A percentile compares a stretch with the other conserved stretches of the same genome.
These are phyloP conservation scores for Macrophya annulata DNA, from an alignment of 2,888 invertebrate species.

Conservation along the genomic window DNA sequence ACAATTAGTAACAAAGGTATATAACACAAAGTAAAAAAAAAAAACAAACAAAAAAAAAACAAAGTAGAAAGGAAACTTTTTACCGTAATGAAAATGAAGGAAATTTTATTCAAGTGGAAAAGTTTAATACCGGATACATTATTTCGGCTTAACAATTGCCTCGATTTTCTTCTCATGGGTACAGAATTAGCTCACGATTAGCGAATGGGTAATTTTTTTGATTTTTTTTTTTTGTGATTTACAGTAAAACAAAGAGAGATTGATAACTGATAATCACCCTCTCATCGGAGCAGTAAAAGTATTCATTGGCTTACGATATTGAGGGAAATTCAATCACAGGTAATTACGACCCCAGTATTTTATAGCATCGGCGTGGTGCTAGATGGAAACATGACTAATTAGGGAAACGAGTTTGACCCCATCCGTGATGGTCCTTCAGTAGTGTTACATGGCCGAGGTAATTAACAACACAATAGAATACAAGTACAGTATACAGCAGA, in stretches of 20 bases:
- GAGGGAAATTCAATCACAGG: background rate
- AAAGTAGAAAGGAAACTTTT: background rate
- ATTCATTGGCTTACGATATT: background rate
- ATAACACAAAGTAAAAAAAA: background rate
- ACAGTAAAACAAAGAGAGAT: background rate
- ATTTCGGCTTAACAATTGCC: background rate
- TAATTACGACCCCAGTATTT: background rate
- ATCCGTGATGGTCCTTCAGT: background rate
- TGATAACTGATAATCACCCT: background rate
- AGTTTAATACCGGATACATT: background rate
- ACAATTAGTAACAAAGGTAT: background rate
- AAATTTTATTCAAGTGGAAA: background rate
- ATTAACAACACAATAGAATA: background rate
- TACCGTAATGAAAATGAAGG: background rate
- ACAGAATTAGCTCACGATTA: background rate
- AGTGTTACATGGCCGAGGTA: background rate
- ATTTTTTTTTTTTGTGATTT: background rate
- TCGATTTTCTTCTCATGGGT: background rate
- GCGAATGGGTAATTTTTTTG: background rate
- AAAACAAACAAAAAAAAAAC: no score
- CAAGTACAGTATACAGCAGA: no score
- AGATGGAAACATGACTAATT: constrained; percentile 14
- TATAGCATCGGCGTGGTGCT: background rate
- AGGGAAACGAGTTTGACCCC: background rate
- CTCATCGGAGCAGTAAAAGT: background rate